A percentile compares a stretch with the other conserved stretches of the same genome.
phyloP scores from a whole-genome alignment of 1,140 invertebrate species.

The Acromyrmex echinatior region DNA sequence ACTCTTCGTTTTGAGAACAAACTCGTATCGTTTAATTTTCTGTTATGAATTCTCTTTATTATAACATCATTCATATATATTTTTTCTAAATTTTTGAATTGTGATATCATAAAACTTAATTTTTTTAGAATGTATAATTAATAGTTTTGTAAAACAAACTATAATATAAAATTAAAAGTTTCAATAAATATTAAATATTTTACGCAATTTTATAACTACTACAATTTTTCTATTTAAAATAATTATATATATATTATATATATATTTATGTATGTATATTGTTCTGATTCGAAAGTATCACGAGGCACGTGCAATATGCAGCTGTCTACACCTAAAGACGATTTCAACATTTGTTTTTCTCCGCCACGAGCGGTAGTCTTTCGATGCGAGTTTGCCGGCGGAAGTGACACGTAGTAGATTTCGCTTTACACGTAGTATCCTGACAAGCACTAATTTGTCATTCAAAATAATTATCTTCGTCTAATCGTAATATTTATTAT shows the following conservation, averaged over 20 bases:
- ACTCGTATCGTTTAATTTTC: conserved; percentile 8
- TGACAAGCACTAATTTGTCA: background rate
- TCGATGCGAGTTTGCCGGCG: conserved; percentile 48
- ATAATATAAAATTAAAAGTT: background rate
- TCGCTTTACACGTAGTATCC: background rate
- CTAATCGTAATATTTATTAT: background rate
- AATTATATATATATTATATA: background rate
- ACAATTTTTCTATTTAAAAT: background rate
- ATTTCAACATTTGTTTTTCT: conserved; percentile 49
- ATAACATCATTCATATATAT: background rate
- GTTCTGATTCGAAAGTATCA: background rate
- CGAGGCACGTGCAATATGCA: conserved; percentile 15
- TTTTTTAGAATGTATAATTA: background rate
- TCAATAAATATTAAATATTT: background rate
- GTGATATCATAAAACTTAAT: background rate
- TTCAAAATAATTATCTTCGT: conserved; percentile 20
- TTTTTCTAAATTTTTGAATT: conserved; percentile 3
- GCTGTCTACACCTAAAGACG: conserved; percentile 42
- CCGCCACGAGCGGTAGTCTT: conserved; percentile 27
- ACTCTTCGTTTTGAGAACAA: background rate
- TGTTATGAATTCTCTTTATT: conserved; percentile 15
- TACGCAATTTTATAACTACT: background rate
- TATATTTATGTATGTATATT: too few relatives aligned
- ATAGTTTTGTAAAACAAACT: background rate
- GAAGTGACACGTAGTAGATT: conserved; percentile 54